Evolutionary conservation across 2,888 invertebrate genomes (phyloP).

Genomic region (Oasisia sp.): DNA sequence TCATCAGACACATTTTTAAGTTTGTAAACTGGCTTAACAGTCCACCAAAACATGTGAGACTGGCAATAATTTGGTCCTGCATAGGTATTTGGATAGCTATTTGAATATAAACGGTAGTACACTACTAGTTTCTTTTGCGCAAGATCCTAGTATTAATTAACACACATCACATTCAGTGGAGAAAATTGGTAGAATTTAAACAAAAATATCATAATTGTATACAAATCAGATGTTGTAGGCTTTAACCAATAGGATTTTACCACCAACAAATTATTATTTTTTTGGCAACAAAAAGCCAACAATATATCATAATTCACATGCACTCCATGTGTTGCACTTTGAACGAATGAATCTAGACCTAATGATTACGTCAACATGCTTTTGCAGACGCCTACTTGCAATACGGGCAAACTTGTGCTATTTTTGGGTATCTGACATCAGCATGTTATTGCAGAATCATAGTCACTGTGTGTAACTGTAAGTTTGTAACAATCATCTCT

Average conservation of each 20-base stretch:
- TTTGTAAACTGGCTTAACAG: too few species aligned
- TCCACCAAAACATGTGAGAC: too few species aligned
- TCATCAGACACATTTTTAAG: too few species aligned
- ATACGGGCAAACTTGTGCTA: neutral
- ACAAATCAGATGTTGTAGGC: neutral
- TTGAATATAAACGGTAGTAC: too few species aligned
- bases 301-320: neutral
- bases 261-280: neutral
- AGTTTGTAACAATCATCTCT: neutral
- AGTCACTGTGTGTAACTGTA: neutral
- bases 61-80: neutral
- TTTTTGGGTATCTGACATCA: neutral
- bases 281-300: neutral
- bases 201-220: too few species aligned
- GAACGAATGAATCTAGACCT: neutral
- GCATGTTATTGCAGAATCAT: neutral
- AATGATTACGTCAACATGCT: neutral
- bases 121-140: neutral
- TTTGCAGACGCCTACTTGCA: neutral
- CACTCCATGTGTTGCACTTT: neutral
- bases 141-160: neutral
- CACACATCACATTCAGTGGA: too few species aligned
- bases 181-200: too few species aligned
- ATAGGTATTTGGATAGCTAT: neutral
- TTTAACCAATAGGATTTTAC: neutral